A percentile compares a stretch with the other conserved stretches of the same genome.
Evolutionary conservation across 2,113 vertebrate genomes (phyloP).

Genomic region (Odocoileus hemionus): DNA sequence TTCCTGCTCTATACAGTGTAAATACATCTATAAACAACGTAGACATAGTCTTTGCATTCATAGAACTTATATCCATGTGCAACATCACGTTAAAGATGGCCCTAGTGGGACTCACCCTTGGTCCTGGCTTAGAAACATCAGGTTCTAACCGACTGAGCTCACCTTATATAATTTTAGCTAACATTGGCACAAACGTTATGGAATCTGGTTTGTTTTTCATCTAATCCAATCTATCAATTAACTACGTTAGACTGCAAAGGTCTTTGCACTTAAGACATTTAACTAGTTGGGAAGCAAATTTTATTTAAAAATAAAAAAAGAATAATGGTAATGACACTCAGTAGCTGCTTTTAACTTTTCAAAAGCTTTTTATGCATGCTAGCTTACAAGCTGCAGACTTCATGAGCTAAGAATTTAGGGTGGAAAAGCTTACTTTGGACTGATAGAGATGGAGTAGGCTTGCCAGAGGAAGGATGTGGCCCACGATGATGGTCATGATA

Average conservation of each 20-base stretch:
- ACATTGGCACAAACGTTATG: neutral
- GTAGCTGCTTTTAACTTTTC: conserved; percentile 4
- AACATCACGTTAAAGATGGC: neutral
- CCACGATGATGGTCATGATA: conserved; percentile 27
- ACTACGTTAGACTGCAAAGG: neutral
- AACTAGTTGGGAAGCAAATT: conserved; percentile 8
- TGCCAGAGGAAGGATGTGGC: conserved; percentile 12
- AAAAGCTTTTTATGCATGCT: conserved; percentile 8
- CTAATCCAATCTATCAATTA: neutral
- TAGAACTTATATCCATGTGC: neutral
- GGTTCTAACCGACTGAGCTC: neutral
- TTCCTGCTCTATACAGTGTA: neutral
- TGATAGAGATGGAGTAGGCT: neutral
- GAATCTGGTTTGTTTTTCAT: conserved; percentile 6
- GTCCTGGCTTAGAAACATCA: conserved; percentile 7
- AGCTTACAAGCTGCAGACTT: neutral
- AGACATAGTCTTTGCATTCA: neutral
- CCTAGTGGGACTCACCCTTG: neutral
- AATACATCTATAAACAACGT: neutral
- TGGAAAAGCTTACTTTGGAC: conserved; percentile 11
- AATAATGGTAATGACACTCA: neutral
- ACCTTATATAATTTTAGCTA: neutral
- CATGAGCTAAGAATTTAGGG: conserved; percentile 23
- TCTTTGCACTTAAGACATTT: neutral
- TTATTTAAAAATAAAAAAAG: conserved; percentile 16